phyloP scores from a whole-genome alignment of 2,797 vertebrate species.

The Sarcoramphus papa region DNA sequence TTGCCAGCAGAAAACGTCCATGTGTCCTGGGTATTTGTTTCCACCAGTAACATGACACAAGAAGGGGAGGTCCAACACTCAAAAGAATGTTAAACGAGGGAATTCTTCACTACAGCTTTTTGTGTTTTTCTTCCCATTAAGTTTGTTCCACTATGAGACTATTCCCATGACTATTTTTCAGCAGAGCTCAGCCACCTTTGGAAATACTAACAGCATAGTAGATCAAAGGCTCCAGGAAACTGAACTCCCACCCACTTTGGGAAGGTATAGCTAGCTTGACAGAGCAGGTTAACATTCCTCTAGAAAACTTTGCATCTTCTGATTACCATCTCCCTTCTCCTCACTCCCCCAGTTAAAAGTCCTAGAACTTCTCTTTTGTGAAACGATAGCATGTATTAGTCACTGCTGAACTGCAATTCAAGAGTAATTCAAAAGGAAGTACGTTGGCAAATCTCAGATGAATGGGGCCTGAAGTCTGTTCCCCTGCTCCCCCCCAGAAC shows the following conservation, averaged over 20 bases:
- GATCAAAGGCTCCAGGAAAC: neutral
- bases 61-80: neutral
- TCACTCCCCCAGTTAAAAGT: neutral
- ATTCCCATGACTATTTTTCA: neutral
- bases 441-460: neutral
- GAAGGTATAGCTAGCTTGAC: neutral
- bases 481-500: neutral
- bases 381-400: neutral
- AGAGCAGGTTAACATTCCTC: neutral
- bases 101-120: neutral
- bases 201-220: neutral
- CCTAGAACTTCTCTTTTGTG: neutral
- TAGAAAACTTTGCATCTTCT: neutral
- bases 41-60: neutral
- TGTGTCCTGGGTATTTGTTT: neutral
- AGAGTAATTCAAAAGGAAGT: neutral
- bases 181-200: neutral
- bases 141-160: neutral
- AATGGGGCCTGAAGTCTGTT: neutral
- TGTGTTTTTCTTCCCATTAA: neutral
- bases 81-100: neutral
- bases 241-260: neutral
- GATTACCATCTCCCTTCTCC: neutral
- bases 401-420: neutral
- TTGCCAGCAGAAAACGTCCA: neutral